These are phyloP conservation scores for Drosophila azteca DNA, from an alignment of 1,140 invertebrate genomes.

Conservation along the genomic window DNA sequence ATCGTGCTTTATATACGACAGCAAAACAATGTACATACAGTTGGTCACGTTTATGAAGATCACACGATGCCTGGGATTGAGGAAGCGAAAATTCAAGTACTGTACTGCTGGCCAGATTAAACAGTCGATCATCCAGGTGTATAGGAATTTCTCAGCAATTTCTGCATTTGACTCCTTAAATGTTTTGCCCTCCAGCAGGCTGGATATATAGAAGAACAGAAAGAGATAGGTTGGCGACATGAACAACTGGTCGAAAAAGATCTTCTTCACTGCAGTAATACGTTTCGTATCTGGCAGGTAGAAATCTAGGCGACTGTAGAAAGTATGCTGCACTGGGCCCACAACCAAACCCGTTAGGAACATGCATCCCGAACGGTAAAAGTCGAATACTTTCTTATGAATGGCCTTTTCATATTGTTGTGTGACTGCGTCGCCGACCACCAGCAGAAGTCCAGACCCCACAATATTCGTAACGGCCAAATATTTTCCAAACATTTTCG, in stretches of 20 bases:
- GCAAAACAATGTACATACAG: slow-evolving; percentile 25
- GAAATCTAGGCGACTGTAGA: slow-evolving; percentile 25
- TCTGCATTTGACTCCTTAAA: slow-evolving; percentile 14
- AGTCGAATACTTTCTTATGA: slow-evolving; percentile 15
- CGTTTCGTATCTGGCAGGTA: not conserved
- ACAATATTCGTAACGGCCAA: slow-evolving; percentile 30
- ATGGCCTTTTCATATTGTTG: slow-evolving; percentile 21
- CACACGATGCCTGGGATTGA: slow-evolving; percentile 24
- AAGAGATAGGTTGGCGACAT: slow-evolving; percentile 38
- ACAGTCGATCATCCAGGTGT: slow-evolving; percentile 31
- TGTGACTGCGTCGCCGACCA: slow-evolving; percentile 24
- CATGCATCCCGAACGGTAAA: slow-evolving; percentile 11
- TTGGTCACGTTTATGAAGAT: slow-evolving; percentile 27
- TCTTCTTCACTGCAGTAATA: slow-evolving; percentile 1
- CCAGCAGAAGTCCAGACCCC: slow-evolving; percentile 19
- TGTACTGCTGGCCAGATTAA: slow-evolving; percentile 28
- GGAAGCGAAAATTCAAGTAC: slow-evolving; percentile 35
- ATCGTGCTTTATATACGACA: slow-evolving; percentile 37
- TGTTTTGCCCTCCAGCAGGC: slow-evolving; percentile 21
- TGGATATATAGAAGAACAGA: slow-evolving; percentile 31
- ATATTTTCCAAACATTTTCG: slow-evolving; percentile 29
- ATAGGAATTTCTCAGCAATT: slow-evolving; percentile 22
- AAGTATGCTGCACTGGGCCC: slow-evolving; percentile 36
- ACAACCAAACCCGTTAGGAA: slow-evolving; percentile 29
- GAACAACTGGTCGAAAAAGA: slow-evolving; percentile 32